Conservation (phyloP, 1,140 invertebrate species). For the Pseudomyrmex pallidus region DNA sequence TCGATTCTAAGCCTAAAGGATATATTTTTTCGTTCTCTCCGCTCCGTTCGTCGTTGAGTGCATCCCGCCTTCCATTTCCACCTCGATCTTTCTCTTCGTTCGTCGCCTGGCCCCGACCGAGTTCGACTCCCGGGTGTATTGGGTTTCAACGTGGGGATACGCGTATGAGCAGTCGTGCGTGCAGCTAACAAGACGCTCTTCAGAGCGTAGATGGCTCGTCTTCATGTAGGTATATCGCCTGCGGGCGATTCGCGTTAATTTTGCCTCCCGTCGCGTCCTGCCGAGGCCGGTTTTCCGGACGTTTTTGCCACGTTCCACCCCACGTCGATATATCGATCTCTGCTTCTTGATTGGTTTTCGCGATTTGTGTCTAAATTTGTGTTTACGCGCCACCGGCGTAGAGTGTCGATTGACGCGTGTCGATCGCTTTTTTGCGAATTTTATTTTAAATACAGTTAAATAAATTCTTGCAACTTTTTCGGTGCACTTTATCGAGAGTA, state of each 20-base stretch:
- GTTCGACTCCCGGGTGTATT: slow-evolving; percentile 64
- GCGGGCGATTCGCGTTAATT: slow-evolving; percentile 58
- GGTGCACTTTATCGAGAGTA: too few species aligned
- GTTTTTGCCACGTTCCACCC: slow-evolving; percentile 28
- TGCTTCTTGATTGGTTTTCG: slow-evolving; percentile 16
- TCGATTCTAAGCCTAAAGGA: background rate
- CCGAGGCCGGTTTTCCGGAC: slow-evolving; percentile 45
- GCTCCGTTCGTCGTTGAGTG: slow-evolving; percentile 19
- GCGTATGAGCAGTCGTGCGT: slow-evolving; percentile 58
- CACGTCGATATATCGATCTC: background rate
- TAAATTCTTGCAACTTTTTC: too few species aligned
- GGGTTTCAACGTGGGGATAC: slow-evolving; percentile 63
- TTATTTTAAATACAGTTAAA: too few species aligned
- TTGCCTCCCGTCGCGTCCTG: slow-evolving; percentile 44
- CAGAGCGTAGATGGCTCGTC: slow-evolving; percentile 49
- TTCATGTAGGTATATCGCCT: slow-evolving; percentile 59
- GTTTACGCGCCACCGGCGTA: background rate
- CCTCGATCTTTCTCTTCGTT: slow-evolving; percentile 8
- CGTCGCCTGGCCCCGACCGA: slow-evolving; percentile 12
- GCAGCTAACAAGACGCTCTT: slow-evolving; percentile 58
- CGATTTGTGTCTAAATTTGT: slow-evolving; percentile 20
- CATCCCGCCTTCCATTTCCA: slow-evolving; percentile 1
- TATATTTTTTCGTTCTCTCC: slow-evolving; percentile 36
- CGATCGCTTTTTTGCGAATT: background rate
- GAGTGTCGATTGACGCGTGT: background rate